Evolutionary conservation across 2,888 invertebrate species (phyloP), one percentile per base, ranked within the genome.

Genomic region (Caenorhabditis macrosperma): DNA sequence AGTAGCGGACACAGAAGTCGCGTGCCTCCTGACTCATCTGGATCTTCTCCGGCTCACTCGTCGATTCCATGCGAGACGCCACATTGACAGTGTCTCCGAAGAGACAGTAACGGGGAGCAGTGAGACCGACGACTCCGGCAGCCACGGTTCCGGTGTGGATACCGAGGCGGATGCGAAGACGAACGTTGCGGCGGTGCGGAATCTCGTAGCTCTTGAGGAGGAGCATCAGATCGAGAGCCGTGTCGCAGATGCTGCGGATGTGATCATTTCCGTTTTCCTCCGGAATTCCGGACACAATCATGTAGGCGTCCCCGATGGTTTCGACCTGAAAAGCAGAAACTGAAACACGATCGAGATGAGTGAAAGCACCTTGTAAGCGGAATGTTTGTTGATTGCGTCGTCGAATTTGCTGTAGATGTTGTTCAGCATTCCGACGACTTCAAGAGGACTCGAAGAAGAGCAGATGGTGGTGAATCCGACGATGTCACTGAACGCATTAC

Each of bases 61-160:
- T 87, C 17, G 85, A 86, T 60, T 89, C 89, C 88, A 89, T 89
- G 35, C 88, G 74, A 6, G 88, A 88, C 2, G 89, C 89, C 46
- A 88, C 82, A 60, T 89, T 89, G 7, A 89, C 89, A 28, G 89
- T 89, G 75, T 89, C 89, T 38, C 89, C 90, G 60, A 90, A 89
- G 1, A 90, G 84, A 79, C 89, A 89, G 57, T 89, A 89, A 22
- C 89, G 75, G n/a, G 89, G 89, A 0, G 89, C 88, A 24, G 84
- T 87, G 20, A 87, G 74, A n/a, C 89, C 89, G 22, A 89, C 89
- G 10, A 89, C 89, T 26, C 89, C 89, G 0, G 89, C 88, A 17
- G 89, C 88, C 7, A 89, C 89, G 9, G 86, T 59, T 17, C 89
- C 89, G 0, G 87, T 84, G 76, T 89, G 89, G 26, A 89, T 85